These are phyloP conservation scores for Sphaeramia orbicularis DNA, from an alignment of 2,797 vertebrate genomes.

Conservation along the genomic window DNA sequence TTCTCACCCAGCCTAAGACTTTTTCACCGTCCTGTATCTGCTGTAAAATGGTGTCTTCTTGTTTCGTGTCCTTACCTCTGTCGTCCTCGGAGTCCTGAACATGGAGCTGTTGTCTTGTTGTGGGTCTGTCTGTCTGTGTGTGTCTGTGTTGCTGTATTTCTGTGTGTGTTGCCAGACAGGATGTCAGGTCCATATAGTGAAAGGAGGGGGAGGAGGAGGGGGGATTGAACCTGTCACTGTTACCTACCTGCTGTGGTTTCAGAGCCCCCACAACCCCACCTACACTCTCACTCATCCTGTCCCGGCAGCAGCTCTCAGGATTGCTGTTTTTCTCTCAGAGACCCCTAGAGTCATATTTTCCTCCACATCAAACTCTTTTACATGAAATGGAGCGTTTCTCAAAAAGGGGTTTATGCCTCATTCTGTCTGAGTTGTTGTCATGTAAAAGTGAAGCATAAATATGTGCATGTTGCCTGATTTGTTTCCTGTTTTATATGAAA, in stretches of 20 bases:
- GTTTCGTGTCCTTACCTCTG: constrained; percentile 40
- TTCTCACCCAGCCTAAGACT: no score
- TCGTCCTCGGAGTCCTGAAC: constrained; percentile 18
- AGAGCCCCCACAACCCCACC: constrained; percentile 81
- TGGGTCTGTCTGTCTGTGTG: constrained; percentile 30
- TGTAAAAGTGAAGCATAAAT: constrained; percentile 19
- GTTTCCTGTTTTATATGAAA: constrained; percentile 3
- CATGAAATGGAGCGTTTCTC: constrained; percentile 50
- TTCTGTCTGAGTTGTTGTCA: constrained; percentile 10
- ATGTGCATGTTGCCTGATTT: not conserved
- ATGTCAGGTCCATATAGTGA: constrained; percentile 81
- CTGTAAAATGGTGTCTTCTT: not conserved
- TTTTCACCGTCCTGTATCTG: not conserved
- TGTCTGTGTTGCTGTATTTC: constrained; percentile 24
- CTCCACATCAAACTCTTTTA: constrained; percentile 62
- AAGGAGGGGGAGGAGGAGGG: constrained; percentile 73
- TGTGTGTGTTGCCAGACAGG: constrained; percentile 77
- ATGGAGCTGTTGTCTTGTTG: constrained; percentile 31
- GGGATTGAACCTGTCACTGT: constrained; percentile 74
- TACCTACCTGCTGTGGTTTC: constrained; percentile 84
- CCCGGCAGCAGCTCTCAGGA: constrained; percentile 64
- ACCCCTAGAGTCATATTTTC: constrained; percentile 73
- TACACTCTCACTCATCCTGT: constrained; percentile 82
- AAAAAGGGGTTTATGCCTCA: constrained; percentile 24
- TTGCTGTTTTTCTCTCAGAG: constrained; percentile 70